A percentile compares a stretch with the other conserved stretches of the same genome.
phyloP scores from a whole-genome alignment of 1,140 invertebrate species.

The Melanaphis sacchari region DNA sequence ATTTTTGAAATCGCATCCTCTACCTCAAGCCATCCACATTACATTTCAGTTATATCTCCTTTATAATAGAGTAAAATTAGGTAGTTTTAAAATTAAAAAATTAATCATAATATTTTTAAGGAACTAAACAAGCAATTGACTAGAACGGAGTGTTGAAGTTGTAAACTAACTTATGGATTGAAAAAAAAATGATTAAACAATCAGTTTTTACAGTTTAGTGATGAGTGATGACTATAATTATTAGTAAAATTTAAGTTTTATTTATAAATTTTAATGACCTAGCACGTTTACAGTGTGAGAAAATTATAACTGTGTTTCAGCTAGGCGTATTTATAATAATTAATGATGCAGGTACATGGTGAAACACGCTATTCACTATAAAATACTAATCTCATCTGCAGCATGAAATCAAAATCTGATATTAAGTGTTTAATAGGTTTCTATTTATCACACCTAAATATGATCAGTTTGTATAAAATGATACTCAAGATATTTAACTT shows the following conservation, averaged over 20 bases:
- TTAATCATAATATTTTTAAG: too few relatives aligned
- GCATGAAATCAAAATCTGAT: background rate
- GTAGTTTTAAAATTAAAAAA: too few relatives aligned
- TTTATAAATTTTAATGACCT: background rate
- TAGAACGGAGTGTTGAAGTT: background rate
- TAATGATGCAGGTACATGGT: background rate
- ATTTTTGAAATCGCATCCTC: background rate
- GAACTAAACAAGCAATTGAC: background rate
- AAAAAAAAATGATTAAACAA: background rate
- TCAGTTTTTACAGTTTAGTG: background rate
- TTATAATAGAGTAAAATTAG: background rate
- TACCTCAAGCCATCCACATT: background rate
- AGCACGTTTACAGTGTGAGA: background rate
- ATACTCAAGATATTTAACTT: background rate
- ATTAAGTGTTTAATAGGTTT: too few relatives aligned
- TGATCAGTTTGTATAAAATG: background rate
- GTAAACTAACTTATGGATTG: too few relatives aligned
- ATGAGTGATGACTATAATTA: background rate
- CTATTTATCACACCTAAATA: background rate
- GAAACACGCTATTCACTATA: background rate
- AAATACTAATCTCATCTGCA: background rate
- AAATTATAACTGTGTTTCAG: too few relatives aligned
- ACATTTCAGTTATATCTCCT: background rate
- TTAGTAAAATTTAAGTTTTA: background rate
- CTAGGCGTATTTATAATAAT: background rate